Conservation (phyloP, 1,140 invertebrate genomes). For the Araneus ventricosus region DNA sequence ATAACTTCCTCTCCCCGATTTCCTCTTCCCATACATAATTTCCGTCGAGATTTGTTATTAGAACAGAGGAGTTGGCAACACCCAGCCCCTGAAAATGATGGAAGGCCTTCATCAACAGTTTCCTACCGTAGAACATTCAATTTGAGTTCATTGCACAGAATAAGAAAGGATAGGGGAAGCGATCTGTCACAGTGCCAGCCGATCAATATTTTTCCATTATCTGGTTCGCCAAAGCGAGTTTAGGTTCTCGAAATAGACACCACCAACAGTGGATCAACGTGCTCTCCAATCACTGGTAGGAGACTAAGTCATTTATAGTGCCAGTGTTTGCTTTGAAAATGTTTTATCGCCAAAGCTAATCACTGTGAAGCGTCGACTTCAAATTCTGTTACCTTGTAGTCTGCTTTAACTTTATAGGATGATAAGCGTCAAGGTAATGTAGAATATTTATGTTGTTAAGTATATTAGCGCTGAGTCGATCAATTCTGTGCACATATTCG, state of each 20-base stretch:
- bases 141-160: too few species aligned
- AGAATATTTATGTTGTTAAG: too few species aligned
- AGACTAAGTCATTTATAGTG: not conserved
- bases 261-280: not conserved
- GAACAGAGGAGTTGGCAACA: not conserved
- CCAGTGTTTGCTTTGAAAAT: not conserved
- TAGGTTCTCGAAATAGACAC: not conserved
- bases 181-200: not conserved
- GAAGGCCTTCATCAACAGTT: too few species aligned
- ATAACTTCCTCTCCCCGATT: not conserved
- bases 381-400: not conserved
- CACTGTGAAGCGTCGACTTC: not conserved
- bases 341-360: not conserved
- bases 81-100: not conserved
- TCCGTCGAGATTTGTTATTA: not conserved
- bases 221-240: not conserved
- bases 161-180: not conserved
- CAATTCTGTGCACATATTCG: too few species aligned
- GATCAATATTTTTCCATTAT: constrained; percentile 9
- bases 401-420: not conserved
- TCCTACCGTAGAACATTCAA: too few species aligned
- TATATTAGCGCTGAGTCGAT: too few species aligned
- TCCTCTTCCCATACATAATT: not conserved
- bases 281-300: not conserved
- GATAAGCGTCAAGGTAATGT: too few species aligned